Percentiles rank a stretch among this genome's conserved stretches.
Conservation (phyloP, 2,888 invertebrate species). For the Heliconius ethilla region DNA sequence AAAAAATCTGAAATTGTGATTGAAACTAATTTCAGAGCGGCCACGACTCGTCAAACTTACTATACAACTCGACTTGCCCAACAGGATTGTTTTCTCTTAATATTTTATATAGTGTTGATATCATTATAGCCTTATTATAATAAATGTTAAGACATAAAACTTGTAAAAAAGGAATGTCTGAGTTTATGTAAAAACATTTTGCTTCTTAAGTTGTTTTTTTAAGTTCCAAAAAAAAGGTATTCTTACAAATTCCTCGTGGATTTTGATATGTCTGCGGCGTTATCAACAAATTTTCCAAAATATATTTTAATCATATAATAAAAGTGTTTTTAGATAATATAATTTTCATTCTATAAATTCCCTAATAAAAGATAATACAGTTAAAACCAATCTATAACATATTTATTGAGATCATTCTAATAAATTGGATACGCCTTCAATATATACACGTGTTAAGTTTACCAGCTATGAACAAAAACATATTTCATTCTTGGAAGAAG, state of each 20-base stretch:
- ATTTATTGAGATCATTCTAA: slow-evolving; percentile 17
- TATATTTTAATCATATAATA: neutral
- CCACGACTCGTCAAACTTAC: neutral
- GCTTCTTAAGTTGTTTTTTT: neutral
- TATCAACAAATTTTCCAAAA: neutral
- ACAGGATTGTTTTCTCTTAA: slow-evolving; percentile 18
- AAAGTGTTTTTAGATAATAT: neutral
- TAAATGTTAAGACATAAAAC: neutral
- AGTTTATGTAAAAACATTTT: slow-evolving; percentile 2
- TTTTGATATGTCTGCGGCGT: neutral
- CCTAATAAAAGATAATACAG: neutral
- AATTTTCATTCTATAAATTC: neutral
- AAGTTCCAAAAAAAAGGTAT: neutral
- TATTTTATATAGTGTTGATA: slow-evolving; percentile 8
- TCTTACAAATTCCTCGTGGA: neutral
- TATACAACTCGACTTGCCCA: slow-evolving; percentile 13
- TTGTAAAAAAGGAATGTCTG: neutral
- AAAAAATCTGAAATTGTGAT: neutral
- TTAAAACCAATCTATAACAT: neutral
- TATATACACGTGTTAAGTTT: slow-evolving; percentile 37
- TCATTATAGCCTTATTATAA: neutral
- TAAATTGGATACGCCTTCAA: slow-evolving; percentile 33
- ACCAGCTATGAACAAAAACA: slow-evolving; percentile 26
- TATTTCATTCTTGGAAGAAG: slow-evolving; percentile 14
- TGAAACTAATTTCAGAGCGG: neutral